phyloP scores from a whole-genome alignment of 2,797 vertebrate species.

The Cygnus olor region DNA sequence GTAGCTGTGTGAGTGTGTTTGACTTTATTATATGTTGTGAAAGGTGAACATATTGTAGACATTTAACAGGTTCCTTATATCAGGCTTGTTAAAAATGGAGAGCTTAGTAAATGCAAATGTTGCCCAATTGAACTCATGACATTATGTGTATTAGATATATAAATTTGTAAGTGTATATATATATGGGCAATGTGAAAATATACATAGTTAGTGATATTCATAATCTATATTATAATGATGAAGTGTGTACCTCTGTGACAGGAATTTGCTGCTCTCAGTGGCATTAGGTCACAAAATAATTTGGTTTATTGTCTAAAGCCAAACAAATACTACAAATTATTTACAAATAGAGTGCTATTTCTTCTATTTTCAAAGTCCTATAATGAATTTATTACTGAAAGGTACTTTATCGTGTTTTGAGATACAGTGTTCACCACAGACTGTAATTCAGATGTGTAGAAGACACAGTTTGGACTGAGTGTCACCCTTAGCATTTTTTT shows the following conservation, averaged over 20 bases:
- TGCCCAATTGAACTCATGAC: neutral
- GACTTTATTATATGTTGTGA: conserved; percentile 62
- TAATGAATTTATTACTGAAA: neutral
- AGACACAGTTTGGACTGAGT: neutral
- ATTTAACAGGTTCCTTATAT: conserved; percentile 60
- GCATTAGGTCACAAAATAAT: neutral
- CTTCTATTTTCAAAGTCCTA: neutral
- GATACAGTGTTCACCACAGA: neutral
- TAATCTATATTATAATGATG: neutral
- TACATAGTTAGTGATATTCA: neutral
- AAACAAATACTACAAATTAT: neutral
- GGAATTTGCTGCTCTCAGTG: neutral
- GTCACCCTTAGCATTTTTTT: neutral
- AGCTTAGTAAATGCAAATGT: neutral
- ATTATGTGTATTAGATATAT: neutral
- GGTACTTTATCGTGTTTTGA: neutral
- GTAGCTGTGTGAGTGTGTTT: conserved; percentile 34
- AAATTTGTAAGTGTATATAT: neutral
- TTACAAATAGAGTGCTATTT: neutral
- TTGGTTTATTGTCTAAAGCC: neutral
- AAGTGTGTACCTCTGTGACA: neutral
- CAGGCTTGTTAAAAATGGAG: conserved; percentile 21
- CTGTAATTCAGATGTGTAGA: neutral
- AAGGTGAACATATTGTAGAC: conserved; percentile 63
- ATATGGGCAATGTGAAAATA: neutral